A percentile compares a stretch with the other conserved stretches of the same genome.
Conservation (phyloP, 2,797 vertebrate species). For the Florisuga fusca region DNA sequence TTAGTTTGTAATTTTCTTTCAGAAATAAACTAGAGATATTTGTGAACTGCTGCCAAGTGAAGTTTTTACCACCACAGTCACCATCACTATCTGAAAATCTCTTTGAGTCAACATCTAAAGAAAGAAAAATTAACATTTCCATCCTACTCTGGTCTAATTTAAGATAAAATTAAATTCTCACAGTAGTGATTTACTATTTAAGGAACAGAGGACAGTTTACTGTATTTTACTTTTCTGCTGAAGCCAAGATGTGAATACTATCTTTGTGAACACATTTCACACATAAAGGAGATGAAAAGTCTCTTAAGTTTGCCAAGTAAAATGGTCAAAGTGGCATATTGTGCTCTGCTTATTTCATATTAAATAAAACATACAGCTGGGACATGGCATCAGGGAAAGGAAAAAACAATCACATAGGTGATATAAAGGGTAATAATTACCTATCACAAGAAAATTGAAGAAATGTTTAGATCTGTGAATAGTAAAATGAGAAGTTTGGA, state of each 20-base stretch:
- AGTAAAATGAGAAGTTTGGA: not conserved
- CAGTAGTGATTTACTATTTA: not conserved
- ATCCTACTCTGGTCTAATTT: not conserved
- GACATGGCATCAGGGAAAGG: not conserved
- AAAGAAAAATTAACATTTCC: not conserved
- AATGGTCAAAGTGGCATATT: not conserved
- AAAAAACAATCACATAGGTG: rapidly evolving
- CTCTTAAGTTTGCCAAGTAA: not conserved
- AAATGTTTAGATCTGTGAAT: not conserved
- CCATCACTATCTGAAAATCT: not conserved
- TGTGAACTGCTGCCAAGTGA: not conserved
- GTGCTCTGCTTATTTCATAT: not conserved
- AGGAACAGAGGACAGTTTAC: not conserved
- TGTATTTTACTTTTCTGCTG: not conserved
- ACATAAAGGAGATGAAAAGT: not conserved
- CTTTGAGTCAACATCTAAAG: not conserved
- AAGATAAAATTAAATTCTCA: not conserved
- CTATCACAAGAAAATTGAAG: not conserved
- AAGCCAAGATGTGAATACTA: not conserved
- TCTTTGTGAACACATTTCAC: not conserved
- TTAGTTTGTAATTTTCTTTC: not conserved
- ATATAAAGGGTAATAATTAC: not conserved
- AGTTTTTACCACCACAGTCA: not conserved
- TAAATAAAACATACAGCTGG: not conserved
- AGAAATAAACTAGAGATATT: not conserved